Conservation (phyloP, 2,888 invertebrate genomes). For the Mamestra brassicae region DNA sequence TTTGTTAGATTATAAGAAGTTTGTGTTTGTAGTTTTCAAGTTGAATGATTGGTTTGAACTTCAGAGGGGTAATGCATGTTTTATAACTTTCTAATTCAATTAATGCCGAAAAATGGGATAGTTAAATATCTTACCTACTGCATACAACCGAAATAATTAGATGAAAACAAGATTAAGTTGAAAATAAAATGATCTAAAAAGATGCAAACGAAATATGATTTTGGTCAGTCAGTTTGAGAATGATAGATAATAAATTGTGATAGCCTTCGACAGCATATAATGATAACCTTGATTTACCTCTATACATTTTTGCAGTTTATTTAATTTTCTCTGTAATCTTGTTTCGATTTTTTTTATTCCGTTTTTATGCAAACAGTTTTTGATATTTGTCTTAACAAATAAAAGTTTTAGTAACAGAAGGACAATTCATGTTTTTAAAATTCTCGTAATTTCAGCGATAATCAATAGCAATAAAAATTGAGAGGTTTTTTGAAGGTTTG, state of each 20-base stretch:
- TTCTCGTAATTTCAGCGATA: too few species aligned
- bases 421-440: too few species aligned
- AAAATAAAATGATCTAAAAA: background rate
- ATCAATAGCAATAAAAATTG: too few species aligned
- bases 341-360: background rate
- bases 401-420: too few species aligned
- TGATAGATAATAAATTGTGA: background rate
- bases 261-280: background rate
- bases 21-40: conserved; percentile 4
- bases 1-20: conserved; percentile 15
- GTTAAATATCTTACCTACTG: too few species aligned
- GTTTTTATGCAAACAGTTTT: background rate
- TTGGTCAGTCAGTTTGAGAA: background rate
- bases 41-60: background rate
- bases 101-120: too few species aligned
- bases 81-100: too few species aligned
- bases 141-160: too few species aligned
- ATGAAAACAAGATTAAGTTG: too few species aligned
- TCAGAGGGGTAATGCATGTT: background rate
- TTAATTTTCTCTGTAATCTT: background rate
- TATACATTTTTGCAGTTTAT: background rate
- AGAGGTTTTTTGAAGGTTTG: too few species aligned
- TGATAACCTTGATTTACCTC: accelerated
- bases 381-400: too few species aligned
- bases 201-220: background rate